Evolutionary conservation across 2,888 invertebrate species (phyloP).

Genomic region (Philhelius pedissequus): DNA sequence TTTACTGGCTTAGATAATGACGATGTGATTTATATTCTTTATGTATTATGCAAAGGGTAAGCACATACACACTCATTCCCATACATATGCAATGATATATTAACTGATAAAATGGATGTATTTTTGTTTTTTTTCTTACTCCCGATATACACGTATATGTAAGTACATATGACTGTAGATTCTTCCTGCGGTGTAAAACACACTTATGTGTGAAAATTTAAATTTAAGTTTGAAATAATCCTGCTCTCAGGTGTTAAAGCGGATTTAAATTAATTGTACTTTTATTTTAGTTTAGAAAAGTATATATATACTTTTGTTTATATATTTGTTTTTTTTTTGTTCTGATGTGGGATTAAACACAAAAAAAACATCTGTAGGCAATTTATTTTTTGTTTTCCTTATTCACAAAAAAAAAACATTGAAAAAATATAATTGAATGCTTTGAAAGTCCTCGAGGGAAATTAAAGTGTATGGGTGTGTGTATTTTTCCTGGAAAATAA

Average conservation of each 20-base stretch:
- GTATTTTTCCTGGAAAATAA: too few species aligned
- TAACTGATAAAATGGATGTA: neutral
- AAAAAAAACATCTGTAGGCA: neutral
- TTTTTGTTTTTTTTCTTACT: neutral
- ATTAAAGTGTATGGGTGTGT: too few species aligned
- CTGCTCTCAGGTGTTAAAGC: constrained; percentile 34
- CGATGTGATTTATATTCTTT: neutral
- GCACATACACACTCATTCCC: neutral
- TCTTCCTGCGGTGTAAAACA: neutral
- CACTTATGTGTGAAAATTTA: constrained; percentile 24
- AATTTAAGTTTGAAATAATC: constrained; percentile 38
- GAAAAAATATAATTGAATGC: too few species aligned
- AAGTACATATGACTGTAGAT: neutral
- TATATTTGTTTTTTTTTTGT: neutral
- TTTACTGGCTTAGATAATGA: constrained; percentile 10
- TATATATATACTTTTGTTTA: neutral
- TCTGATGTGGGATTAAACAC: neutral
- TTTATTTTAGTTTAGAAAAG: neutral
- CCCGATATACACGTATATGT: too few species aligned
- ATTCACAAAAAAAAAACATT: too few species aligned
- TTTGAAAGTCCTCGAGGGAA: too few species aligned
- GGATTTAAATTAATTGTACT: constrained; percentile 39
- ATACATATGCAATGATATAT: neutral
- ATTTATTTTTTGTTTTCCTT: neutral
- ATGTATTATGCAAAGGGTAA: neutral